phyloP scores from a whole-genome alignment of 2,888 invertebrate genomes.

The Sthenelais limicola region DNA sequence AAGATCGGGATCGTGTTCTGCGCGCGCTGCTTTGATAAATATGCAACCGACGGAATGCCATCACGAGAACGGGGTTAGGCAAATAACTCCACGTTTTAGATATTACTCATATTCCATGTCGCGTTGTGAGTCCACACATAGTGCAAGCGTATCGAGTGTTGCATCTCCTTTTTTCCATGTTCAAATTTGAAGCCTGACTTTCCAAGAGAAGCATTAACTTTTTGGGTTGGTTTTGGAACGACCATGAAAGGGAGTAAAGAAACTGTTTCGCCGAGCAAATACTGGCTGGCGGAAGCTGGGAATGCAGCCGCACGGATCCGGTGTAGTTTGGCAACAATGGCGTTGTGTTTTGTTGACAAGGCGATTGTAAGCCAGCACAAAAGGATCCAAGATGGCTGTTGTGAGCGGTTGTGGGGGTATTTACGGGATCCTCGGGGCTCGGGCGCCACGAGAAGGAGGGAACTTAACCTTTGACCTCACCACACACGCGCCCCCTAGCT shows the following conservation, averaged over 20 bases:
- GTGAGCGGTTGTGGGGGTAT: conserved; percentile 17
- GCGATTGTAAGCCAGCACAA: conserved; percentile 21
- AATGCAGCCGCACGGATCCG: conserved; percentile 15
- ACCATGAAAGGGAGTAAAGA: conserved; percentile 25
- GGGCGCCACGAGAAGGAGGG: conserved; percentile 27
- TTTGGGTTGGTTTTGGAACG: conserved; percentile 12
- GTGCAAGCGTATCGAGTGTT: conserved; percentile 1
- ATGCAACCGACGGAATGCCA: conserved; percentile 1
- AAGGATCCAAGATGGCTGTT: neutral
- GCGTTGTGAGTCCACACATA: neutral
- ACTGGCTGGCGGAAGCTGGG: neutral
- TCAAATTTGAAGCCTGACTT: no score
- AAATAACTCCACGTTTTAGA: conserved; percentile 35
- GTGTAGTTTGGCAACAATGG: conserved; percentile 37
- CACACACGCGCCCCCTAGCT: conserved; percentile 33
- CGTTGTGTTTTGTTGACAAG: conserved; percentile 19
- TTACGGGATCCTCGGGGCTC: conserved; percentile 13
- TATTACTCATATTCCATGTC: conserved; percentile 34
- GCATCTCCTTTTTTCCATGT: no score
- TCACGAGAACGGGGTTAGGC: conserved; percentile 14
- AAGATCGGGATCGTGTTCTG: conserved; percentile 27
- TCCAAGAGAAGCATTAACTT: no score
- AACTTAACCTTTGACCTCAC: conserved; percentile 34
- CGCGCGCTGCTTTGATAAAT: conserved; percentile 29
- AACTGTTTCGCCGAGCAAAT: conserved; percentile 9